Percentiles rank a stretch among this genome's conserved stretches.
phyloP scores from a whole-genome alignment of 1,140 invertebrate genomes.

The Drosophila punjabiensis region DNA sequence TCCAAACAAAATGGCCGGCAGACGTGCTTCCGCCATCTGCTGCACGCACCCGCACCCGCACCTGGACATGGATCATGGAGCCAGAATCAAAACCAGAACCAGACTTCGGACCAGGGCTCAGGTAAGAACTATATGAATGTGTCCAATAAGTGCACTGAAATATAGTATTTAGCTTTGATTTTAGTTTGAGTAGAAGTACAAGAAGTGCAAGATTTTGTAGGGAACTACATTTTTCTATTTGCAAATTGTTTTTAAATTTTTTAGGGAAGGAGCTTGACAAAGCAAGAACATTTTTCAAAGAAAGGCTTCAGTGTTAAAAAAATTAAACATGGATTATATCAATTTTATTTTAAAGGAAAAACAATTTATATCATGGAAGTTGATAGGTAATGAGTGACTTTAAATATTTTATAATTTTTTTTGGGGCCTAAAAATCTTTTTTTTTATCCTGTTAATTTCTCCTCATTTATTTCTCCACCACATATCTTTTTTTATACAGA shows the following conservation, averaged over 20 bases:
- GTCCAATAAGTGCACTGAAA: conserved; percentile 6
- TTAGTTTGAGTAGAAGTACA: neutral
- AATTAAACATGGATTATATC: neutral
- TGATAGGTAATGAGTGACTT: too few relatives aligned
- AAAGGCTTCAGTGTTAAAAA: neutral
- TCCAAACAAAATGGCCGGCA: conserved; percentile 80
- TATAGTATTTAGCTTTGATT: neutral
- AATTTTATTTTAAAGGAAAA: neutral
- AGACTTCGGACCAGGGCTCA: neutral
- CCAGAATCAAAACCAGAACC: neutral
- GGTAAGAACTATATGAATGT: conserved; percentile 13
- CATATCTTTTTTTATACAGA: neutral
- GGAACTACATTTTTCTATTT: neutral
- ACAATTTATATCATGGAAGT: neutral
- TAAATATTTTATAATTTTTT: too few relatives aligned
- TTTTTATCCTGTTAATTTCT: neutral
- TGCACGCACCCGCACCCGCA: conserved; percentile 58
- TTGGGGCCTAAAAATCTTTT: too few relatives aligned
- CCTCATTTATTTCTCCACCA: neutral
- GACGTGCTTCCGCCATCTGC: conserved; percentile 72
- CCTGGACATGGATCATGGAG: neutral
- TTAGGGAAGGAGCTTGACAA: too few relatives aligned
- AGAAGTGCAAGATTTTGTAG: too few relatives aligned
- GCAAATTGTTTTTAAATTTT: neutral
- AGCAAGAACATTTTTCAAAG: neutral